These are phyloP conservation scores for Carapus acus DNA, from an alignment of 2,797 vertebrate species.

Conservation along the genomic window DNA sequence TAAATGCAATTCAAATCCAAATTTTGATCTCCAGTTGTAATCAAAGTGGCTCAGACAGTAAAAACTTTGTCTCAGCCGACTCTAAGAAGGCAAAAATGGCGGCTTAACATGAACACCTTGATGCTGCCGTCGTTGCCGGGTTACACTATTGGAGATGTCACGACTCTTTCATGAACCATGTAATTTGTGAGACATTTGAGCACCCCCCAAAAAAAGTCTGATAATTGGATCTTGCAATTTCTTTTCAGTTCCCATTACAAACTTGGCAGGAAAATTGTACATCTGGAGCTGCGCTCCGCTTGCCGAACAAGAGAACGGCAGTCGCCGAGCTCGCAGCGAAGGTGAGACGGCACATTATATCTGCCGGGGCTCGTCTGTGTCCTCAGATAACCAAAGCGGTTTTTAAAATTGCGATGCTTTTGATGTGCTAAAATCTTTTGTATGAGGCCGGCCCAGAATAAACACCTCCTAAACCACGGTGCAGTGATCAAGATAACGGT, in stretches of 20 bases:
- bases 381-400: slow-evolving; percentile 4
- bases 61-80: too few species aligned
- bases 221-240: slow-evolving; percentile 36
- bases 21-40: too few species aligned
- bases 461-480: slow-evolving; percentile 1
- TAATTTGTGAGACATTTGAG: too few species aligned
- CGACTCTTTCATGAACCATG: too few species aligned
- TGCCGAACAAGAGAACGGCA: slow-evolving; percentile 9
- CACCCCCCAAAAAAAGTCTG: slow-evolving; percentile 24
- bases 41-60: too few species aligned
- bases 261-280: slow-evolving; percentile 22
- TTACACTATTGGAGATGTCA: too few species aligned
- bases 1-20: too few species aligned
- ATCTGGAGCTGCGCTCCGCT: slow-evolving; percentile 21
- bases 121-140: too few species aligned
- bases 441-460: slow-evolving; percentile 4
- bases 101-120: too few species aligned
- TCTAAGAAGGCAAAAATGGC: too few species aligned
- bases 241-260: slow-evolving; percentile 35
- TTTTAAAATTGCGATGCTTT: slow-evolving; percentile 1
- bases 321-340: too few species aligned
- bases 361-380: neutral
- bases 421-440: neutral
- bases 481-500: too few species aligned
- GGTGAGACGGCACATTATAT: neutral